These are phyloP conservation scores for Meandrina meandrites DNA, from an alignment of 92 coral and sea anemone genomes.

Conservation along the genomic window DNA sequence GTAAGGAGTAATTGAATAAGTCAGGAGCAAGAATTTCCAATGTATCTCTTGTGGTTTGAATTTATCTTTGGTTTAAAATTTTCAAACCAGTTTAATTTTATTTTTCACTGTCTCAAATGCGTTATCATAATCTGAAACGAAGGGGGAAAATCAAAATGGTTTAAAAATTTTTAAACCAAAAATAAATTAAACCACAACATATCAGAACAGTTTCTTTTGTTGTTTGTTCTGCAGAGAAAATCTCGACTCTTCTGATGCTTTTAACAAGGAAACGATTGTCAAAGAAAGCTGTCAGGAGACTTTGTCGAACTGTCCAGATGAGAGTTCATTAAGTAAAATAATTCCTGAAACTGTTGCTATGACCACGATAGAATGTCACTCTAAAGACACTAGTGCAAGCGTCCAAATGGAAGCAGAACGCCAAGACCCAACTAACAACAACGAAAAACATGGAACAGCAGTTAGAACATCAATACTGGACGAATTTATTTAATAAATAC, in stretches of 20 bases:
- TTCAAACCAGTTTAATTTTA: too few relatives aligned
- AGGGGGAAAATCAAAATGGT: too few relatives aligned
- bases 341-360: slow-evolving; percentile 7
- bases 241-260: background rate
- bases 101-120: too few relatives aligned
- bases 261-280: background rate
- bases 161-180: too few relatives aligned
- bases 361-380: background rate
- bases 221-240: slow-evolving; percentile 3
- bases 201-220: background rate
- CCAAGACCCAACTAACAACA: background rate
- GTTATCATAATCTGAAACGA: too few relatives aligned
- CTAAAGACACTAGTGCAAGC: background rate
- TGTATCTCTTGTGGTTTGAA: too few relatives aligned
- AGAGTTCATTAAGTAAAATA: background rate
- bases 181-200: too few relatives aligned
- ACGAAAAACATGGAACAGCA: background rate
- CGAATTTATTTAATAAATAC: slow-evolving; percentile 23
- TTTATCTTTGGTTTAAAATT: too few relatives aligned
- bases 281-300: background rate
- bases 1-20: background rate
- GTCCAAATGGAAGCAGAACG: background rate
- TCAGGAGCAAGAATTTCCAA: too few relatives aligned
- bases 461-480: slow-evolving; percentile 26
- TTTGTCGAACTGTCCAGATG: background rate